Evolutionary conservation across 2,888 invertebrate species (phyloP).

Genomic region (Drepana falcataria): DNA sequence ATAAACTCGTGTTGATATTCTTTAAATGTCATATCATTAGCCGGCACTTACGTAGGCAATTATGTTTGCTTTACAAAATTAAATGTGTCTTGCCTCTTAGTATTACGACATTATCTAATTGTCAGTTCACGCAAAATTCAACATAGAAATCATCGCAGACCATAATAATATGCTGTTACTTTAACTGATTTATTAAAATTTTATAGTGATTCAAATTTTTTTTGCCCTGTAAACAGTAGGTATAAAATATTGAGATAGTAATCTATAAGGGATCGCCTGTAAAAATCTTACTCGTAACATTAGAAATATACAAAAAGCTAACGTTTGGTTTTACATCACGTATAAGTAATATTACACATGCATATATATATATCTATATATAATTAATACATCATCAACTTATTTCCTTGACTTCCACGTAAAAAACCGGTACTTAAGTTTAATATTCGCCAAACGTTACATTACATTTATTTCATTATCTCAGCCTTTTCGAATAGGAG

Average conservation of each 20-base stretch:
- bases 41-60: no score
- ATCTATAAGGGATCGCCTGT: slow-evolving; percentile 60
- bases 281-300: slow-evolving; percentile 62
- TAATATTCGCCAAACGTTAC: slow-evolving; percentile 65
- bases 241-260: slow-evolving; percentile 67
- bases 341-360: slow-evolving; percentile 21
- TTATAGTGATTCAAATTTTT: slow-evolving; percentile 24
- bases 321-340: slow-evolving; percentile 59
- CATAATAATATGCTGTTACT: no score
- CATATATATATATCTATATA: slow-evolving; percentile 2
- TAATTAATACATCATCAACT: slow-evolving; percentile 2
- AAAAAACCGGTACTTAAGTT: slow-evolving; percentile 51
- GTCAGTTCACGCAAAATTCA: not conserved
- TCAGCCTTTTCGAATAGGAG: slow-evolving; percentile 79
- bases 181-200: no score
- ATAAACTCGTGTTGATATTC: not conserved
- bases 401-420: slow-evolving; percentile 33
- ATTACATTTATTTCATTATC: slow-evolving; percentile 63
- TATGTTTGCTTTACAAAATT: no score
- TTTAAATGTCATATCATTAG: not conserved
- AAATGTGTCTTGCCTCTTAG: no score
- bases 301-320: slow-evolving; percentile 76
- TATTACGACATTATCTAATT: no score
- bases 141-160: slow-evolving; percentile 21
- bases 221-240: slow-evolving; percentile 44